A percentile compares a stretch with the other conserved stretches of the same genome.
phyloP scores from a whole-genome alignment of 2,888 invertebrate genomes.

The Xestia c-nigrum region DNA sequence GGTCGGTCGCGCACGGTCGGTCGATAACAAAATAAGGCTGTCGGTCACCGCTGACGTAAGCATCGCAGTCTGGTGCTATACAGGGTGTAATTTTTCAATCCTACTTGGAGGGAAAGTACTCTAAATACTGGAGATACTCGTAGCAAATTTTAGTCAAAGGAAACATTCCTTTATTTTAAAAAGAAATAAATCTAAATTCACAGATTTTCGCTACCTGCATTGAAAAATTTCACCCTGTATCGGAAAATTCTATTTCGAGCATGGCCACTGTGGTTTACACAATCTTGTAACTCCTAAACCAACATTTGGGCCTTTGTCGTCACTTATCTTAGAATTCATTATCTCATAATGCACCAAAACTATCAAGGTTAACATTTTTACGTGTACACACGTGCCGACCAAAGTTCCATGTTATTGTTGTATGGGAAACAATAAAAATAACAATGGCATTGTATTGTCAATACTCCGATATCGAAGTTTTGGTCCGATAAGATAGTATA shows the following conservation, averaged over 20 bases:
- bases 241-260: neutral
- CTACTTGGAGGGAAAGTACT: no score
- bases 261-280: neutral
- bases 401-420: neutral
- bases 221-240: no score
- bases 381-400: neutral
- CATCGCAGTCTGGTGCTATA: no score
- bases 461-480: conserved; percentile 21
- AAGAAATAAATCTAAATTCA: no score
- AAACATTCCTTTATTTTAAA: no score
- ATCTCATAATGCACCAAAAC: conserved; percentile 20
- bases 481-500: conserved; percentile 30
- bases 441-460: conserved; percentile 14
- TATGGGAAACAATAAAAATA: conserved; percentile 4
- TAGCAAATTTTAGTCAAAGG: no score
- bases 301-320: conserved; percentile 29
- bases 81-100: no score
- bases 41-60: no score
- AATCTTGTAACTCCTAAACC: neutral
- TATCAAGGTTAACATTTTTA: conserved; percentile 24
- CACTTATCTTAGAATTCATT: conserved; percentile 34
- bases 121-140: no score
- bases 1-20: no score
- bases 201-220: no score
- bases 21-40: no score